Evolutionary conservation across 2,113 vertebrate genomes (phyloP), one percentile per base, ranked within the genome.

Genomic region (Sinosuthora webbiana): DNA sequence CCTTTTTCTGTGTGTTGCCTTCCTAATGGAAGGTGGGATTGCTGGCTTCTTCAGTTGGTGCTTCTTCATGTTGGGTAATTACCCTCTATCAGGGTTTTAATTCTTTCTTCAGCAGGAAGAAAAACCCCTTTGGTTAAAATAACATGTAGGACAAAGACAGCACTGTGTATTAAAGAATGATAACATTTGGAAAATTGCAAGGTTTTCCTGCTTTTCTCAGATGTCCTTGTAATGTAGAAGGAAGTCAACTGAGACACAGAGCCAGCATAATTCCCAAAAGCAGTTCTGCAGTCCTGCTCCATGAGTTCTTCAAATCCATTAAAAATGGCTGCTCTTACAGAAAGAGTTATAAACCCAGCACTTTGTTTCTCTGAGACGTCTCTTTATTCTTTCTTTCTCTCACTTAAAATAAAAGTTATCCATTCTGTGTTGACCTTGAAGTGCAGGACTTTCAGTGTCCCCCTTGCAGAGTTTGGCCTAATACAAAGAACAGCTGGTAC

Each of bases 401-500:
- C 44, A 23, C 55, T 67, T 93, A 44, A 88, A 87, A 95, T 79
- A 60, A 68, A 95, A 93, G 44, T 60, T 83, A 75, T 67, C 75
- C 64, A 33, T 87, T 90, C 52, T 41, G 7, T 64, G 41, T 49
- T 92, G 85, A 95, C 79, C 60, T 81, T 68, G 47, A 92, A 53
- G 41, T 24, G 20, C 28, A 75, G 79, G 80, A 70, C 73, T 92
- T 92, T 31, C 49, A 86, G 41, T 45, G 76, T 96, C 76, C 63
- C 71, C 71, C 59, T 94, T 87, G 44, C 73, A 45, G 94, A 83
- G 57, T 56, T 57, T 95, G 76, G 76, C 50, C 64, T 81, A 63
- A 83, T 52, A 92, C 49, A 64, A 80, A 84, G 47, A 88, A 92
- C 92, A 96, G 88, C 88, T 96, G 88, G 88, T 97, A 89, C 69